Conservation (phyloP, 2,797 vertebrate species). For the Petrocephalus sullivani region DNA sequence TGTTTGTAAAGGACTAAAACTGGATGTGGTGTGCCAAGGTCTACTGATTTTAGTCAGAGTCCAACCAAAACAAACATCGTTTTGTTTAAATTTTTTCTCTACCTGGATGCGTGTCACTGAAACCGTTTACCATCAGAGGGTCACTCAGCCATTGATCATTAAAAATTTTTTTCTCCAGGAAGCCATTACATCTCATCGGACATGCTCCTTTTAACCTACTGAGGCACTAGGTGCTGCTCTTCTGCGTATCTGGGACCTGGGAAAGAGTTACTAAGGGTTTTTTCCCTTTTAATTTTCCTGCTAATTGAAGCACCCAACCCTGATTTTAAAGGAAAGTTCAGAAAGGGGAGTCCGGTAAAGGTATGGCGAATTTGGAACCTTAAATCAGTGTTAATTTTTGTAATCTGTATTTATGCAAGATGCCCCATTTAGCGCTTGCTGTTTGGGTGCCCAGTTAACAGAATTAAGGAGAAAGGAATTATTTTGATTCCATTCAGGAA, state of each 20-base stretch:
- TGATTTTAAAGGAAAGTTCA: not conserved
- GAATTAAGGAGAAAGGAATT: conserved; percentile 73
- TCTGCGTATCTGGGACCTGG: not conserved
- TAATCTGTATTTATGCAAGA: conserved; percentile 49
- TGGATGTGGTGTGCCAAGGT: not conserved
- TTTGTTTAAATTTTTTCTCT: conserved; percentile 10
- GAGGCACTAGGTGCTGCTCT: conserved; percentile 8
- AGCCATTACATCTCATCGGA: conserved; percentile 6
- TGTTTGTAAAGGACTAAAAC: conserved; percentile 13
- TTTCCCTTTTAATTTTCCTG: not conserved
- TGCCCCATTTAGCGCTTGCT: conserved; percentile 45
- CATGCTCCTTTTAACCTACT: not conserved
- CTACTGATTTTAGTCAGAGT: not conserved
- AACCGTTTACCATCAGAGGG: not conserved
- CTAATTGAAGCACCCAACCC: not conserved
- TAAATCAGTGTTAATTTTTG: conserved; percentile 22
- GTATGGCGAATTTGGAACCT: not conserved
- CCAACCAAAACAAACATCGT: not conserved
- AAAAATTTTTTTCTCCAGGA: not conserved
- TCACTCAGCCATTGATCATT: not conserved
- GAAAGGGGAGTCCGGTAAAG: conserved; percentile 14
- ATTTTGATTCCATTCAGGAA: conserved; percentile 72
- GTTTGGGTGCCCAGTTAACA: conserved; percentile 60
- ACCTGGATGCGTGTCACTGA: not conserved
- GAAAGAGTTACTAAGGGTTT: not conserved